Percentiles rank a stretch among this genome's conserved stretches.
Evolutionary conservation across 2,888 invertebrate species (phyloP).

Genomic region (Muschampia plurimacula): DNA sequence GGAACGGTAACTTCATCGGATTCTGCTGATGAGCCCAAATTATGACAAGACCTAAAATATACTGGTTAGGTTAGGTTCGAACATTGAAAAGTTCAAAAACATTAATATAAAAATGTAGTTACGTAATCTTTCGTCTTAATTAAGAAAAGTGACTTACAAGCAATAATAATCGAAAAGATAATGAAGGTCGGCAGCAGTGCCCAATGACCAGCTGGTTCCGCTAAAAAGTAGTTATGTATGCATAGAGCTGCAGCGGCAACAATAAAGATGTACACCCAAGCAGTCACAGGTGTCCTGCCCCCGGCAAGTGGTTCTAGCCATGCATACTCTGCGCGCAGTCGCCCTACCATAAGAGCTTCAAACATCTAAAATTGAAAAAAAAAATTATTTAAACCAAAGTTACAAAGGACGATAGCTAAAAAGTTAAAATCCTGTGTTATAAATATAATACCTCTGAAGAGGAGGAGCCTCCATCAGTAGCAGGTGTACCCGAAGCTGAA

Average conservation of each 20-base stretch:
- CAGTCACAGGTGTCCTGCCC: conserved; percentile 91
- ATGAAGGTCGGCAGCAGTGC: conserved; percentile 87
- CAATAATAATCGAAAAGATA: conserved; percentile 87
- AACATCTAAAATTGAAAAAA: conserved; percentile 72
- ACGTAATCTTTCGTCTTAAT: background rate
- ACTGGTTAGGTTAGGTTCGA: background rate
- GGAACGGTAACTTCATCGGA: conserved; percentile 89
- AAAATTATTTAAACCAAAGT: no score
- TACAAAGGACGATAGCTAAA: no score
- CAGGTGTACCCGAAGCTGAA: conserved; percentile 87
- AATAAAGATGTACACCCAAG: conserved; percentile 90
- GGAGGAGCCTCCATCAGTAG: conserved; percentile 86
- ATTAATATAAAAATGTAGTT: no score
- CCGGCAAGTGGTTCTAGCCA: conserved; percentile 91
- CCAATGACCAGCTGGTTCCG: conserved; percentile 87
- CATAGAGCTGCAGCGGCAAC: conserved; percentile 89
- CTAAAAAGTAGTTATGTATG: conserved; percentile 87
- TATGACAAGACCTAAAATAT: conserved; percentile 86
- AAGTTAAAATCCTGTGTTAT: background rate
- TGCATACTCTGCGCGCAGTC: conserved; percentile 89
- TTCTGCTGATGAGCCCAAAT: conserved; percentile 93
- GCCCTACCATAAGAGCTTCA: conserved; percentile 89
- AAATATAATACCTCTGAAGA: conserved; percentile 77
- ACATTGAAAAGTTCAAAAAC: background rate
- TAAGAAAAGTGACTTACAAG: conserved; percentile 79